Conservation (phyloP, 1,140 invertebrate genomes). For the Cotesia glomerata region DNA sequence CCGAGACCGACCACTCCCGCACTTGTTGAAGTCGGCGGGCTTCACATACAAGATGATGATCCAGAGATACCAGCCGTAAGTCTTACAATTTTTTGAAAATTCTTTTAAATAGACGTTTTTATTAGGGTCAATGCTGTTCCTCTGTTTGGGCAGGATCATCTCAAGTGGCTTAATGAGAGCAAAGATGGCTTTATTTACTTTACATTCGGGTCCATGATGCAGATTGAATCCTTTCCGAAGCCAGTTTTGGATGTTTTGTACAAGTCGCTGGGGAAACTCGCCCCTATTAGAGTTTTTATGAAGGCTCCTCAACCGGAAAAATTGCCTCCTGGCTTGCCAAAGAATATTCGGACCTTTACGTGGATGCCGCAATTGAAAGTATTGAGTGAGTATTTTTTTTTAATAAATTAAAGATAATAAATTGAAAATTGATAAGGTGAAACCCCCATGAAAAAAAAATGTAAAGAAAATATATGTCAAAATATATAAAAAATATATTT, state of each 20-base stretch:
- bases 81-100: neutral
- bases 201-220: constrained; percentile 72
- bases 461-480: too few species aligned
- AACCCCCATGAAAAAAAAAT: too few species aligned
- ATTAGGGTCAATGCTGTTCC: too few species aligned
- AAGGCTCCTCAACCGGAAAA: constrained; percentile 43
- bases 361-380: constrained; percentile 73
- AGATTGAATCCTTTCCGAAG: constrained; percentile 64
- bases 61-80: constrained; percentile 39
- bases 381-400: constrained; percentile 62
- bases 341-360: constrained; percentile 67
- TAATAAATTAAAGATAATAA: too few species aligned
- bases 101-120: too few species aligned
- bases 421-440: too few species aligned
- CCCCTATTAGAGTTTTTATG: constrained; percentile 46
- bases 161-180: constrained; percentile 70
- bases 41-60: constrained; percentile 59
- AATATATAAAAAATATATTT: too few species aligned
- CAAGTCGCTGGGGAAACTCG: constrained; percentile 44
- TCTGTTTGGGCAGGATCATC: constrained; percentile 66
- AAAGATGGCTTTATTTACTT: constrained; percentile 73
- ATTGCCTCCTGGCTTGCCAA: constrained; percentile 57
- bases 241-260: constrained; percentile 36
- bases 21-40: constrained; percentile 68
- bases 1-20: constrained; percentile 60